Evolutionary conservation across 2,888 invertebrate species (phyloP), one percentile per base, ranked within the genome.

Genomic region (Cephus nigrinus): DNA sequence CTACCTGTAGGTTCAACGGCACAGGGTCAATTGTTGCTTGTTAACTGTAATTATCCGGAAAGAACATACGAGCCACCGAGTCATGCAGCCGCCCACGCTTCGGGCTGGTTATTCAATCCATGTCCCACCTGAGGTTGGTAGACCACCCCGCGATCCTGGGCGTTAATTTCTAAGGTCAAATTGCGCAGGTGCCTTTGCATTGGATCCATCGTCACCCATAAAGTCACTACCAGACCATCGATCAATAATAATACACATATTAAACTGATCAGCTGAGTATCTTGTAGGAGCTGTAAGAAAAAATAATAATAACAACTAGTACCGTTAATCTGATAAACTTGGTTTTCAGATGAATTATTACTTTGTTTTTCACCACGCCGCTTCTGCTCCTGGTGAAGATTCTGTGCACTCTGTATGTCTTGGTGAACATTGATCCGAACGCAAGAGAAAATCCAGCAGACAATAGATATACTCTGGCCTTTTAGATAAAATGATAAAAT

Each of bases 351-450:
- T 40, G 4, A 40, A 40, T 40, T 15, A 40, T 40, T 88, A 94
- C 94, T 93, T 97, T 98, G 85, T 97, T 97, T 92, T 96, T 97
- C 83, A 97, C 96, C 0, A 97, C 94, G 0, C 96, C 96, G 84
- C 96, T 96, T 69, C 95, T 94, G 85, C 96, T 95, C 85, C 96
- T 93, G 79, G 97, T 96, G 92, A 98, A 98, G 91, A 98, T 97
- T 86, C 97, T 94, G 92, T 98, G 97, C 23, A 98, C 97, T 76
- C 98, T 92, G 92, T 98, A 98, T 0, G 98, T 98, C 92, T 98
- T 98, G 4, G 97, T 97, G 90, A 98, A 98, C 96, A 98, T 98
- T 32, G 98, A 97, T 68, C 98, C 98, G 88, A 98, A 98, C 1
- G 98, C 96, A 84, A 98, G 91, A 0, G 98, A 97, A 91, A 98